Evolutionary conservation across 2,888 invertebrate species (phyloP), one percentile per base, ranked within the genome.

Genomic region (Steinernema carpocapsae): DNA sequence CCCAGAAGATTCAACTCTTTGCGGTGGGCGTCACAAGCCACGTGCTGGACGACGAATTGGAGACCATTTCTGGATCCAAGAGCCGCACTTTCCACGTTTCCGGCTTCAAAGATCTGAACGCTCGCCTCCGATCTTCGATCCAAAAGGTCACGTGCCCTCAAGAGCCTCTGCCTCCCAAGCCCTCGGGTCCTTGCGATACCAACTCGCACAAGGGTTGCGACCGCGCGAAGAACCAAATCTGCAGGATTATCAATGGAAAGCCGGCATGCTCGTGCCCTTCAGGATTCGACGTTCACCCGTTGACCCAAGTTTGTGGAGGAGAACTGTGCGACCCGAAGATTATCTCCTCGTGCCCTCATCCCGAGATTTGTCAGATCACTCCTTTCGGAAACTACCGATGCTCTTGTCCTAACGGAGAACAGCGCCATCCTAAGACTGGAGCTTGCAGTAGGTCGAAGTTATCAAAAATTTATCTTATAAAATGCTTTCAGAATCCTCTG

Each of bases 1-100:
- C 74, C 1, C 74, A 78, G 37, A 85, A 88, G 29, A 86, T 88
- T 72, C 86, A 85, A 71, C 83, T 88, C 77, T 86, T 88, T 78
- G 87, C 88, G 22, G 85, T 88, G 1, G 88, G 88, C 17, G 86
- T 88, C 10, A 86, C 87, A 4, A 81, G 82, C 71, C 76, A 85
- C 83, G 78, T 84, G 72, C 73, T 85, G 19, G 83, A 83, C 52
- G 74, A 78, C 7, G 85, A 85, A 72, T 76, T 85, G 52, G 75
- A 76, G 70, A 46, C 71, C 72, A 84, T 84, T 74, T 80, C 82
- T 70, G 82, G 82, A 14, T 75, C 79, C 43, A 79, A 79, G 52
- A 17, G 14, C n/a, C 59, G 22, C 29, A 70, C 45, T 19, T 85
- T 86, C 83, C 81, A 83, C 75, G 86, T 86, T 19, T 80, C 83